These are phyloP conservation scores for Lasiurus borealis DNA, from an alignment of 2,113 vertebrate genomes.

Conservation along the genomic window DNA sequence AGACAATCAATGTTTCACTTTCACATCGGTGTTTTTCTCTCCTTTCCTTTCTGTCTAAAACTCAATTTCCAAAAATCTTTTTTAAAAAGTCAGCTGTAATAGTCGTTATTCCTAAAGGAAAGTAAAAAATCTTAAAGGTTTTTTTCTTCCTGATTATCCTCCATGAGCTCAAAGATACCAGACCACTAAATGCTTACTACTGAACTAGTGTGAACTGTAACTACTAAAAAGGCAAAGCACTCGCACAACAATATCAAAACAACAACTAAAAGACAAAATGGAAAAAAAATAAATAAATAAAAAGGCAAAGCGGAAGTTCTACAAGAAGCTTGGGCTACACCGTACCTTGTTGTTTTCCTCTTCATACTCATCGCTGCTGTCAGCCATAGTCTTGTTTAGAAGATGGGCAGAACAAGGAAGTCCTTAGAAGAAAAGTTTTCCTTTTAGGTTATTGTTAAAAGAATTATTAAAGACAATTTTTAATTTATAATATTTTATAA, in stretches of 20 bases:
- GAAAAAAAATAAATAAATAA: background rate
- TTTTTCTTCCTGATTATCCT: background rate
- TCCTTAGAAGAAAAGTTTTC: conserved; percentile 62
- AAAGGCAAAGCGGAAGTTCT: background rate
- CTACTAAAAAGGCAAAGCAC: background rate
- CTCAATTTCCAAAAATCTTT: background rate
- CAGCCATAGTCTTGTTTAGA: conserved; percentile 83
- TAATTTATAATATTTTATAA: background rate
- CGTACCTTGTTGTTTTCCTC: conserved; percentile 82
- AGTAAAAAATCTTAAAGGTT: background rate
- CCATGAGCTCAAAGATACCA: background rate
- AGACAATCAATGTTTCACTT: background rate
- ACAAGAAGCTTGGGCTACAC: background rate
- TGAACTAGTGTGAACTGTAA: background rate
- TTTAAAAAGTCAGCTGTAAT: background rate
- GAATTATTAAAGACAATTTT: conserved; percentile 37
- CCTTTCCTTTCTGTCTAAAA: background rate
- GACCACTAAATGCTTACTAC: background rate
- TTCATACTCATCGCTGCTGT: conserved; percentile 88
- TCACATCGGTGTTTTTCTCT: background rate
- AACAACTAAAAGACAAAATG: too few relatives aligned
- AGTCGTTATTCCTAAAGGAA: background rate
- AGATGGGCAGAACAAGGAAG: conserved; percentile 72
- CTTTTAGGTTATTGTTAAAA: conserved; percentile 48
- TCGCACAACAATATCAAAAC: too few relatives aligned